Evolutionary conservation across 1,140 invertebrate species (phyloP).

Genomic region (Oncopodura yosiiana): DNA sequence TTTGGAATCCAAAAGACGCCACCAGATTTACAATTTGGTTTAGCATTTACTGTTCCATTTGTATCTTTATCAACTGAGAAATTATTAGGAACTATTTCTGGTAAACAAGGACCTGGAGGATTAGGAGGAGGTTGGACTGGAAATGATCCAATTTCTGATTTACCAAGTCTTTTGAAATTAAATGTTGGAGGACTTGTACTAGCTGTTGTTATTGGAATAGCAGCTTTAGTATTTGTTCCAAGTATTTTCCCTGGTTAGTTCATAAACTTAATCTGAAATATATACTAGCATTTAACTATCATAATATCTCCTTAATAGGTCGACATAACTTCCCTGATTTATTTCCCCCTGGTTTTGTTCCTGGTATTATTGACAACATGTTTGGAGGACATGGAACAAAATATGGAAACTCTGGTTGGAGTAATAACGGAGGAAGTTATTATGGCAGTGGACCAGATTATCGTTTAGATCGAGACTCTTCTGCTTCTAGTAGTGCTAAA

Average conservation of each 20-base stretch:
- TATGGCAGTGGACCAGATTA: too few relatives aligned
- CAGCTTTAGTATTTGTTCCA: conserved; percentile 24
- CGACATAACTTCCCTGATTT: background rate
- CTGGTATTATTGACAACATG: too few relatives aligned
- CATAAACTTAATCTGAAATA: too few relatives aligned
- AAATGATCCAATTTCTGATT: conserved; percentile 12
- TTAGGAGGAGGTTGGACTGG: background rate
- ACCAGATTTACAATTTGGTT: conserved; percentile 25
- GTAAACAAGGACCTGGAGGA: background rate
- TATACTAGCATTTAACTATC: too few relatives aligned
- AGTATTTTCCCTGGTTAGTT: conserved; percentile 16
- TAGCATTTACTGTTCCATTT: conserved; percentile 33
- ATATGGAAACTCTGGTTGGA: too few relatives aligned
- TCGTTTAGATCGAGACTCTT: too few relatives aligned
- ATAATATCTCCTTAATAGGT: too few relatives aligned
- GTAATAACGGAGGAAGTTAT: too few relatives aligned
- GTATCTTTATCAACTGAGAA: conserved; percentile 30
- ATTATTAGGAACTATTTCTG: conserved; percentile 7
- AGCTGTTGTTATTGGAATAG: conserved; percentile 26
- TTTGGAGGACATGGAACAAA: too few relatives aligned
- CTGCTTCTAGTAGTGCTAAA: too few relatives aligned
- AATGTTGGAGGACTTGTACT: conserved; percentile 30
- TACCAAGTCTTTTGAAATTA: conserved; percentile 26
- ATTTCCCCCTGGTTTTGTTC: background rate
- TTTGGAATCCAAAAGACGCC: conserved; percentile 12